These are phyloP conservation scores for Choreutis nemorana DNA, from an alignment of 2,888 invertebrate genomes.

Conservation along the genomic window DNA sequence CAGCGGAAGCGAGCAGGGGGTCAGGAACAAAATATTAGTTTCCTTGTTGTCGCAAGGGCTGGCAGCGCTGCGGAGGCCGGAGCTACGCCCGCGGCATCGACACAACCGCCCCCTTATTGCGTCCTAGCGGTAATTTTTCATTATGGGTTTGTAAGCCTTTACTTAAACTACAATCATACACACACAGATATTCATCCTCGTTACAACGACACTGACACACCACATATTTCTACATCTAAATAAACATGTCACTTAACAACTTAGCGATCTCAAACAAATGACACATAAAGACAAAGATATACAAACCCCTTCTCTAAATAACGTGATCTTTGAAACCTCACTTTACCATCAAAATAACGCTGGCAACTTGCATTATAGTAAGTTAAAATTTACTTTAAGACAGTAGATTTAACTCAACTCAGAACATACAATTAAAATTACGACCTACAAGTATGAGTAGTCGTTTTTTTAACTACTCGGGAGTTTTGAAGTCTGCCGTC, in stretches of 20 bases:
- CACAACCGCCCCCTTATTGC: conserved; percentile 59
- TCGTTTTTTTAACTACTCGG: too few relatives aligned
- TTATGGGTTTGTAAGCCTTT: conserved; percentile 67
- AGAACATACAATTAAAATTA: conserved; percentile 24
- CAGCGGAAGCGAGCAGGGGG: conserved; percentile 38
- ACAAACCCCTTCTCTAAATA: conserved; percentile 55
- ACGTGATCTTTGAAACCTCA: conserved; percentile 34
- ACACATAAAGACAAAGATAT: conserved; percentile 42
- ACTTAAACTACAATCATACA: conserved; percentile 43
- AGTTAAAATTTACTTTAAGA: conserved; percentile 24
- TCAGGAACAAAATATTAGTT: conserved; percentile 68
- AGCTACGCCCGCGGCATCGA: conserved; percentile 53
- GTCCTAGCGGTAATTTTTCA: conserved; percentile 65
- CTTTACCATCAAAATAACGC: conserved; percentile 45
- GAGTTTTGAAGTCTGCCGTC: too few relatives aligned
- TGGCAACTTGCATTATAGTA: conserved; percentile 53
- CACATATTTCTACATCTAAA: conserved; percentile 12
- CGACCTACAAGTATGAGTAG: conserved; percentile 2
- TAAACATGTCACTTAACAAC: conserved; percentile 4
- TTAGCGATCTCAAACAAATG: conserved; percentile 16
- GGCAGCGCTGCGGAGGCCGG: conserved; percentile 45
- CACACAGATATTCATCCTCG: conserved; percentile 12
- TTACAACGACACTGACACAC: conserved; percentile 12
- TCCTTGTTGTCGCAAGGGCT: conserved; percentile 69
- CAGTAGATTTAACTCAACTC: too few relatives aligned